These are phyloP conservation scores for Chauna torquata DNA, from an alignment of 2,113 vertebrate species.

Conservation along the genomic window DNA sequence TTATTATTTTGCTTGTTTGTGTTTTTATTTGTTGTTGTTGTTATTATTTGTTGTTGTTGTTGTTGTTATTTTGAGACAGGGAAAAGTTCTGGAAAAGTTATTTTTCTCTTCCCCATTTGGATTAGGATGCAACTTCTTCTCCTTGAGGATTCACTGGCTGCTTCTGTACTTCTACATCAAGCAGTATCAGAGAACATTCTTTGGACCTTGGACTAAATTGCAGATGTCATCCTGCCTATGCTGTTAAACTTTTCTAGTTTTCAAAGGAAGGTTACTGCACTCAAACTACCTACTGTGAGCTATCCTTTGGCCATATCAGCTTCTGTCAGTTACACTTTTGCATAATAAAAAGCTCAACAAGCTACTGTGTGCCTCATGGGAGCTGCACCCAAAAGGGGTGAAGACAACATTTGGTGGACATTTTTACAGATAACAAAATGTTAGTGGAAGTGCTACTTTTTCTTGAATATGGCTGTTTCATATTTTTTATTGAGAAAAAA, in stretches of 20 bases:
- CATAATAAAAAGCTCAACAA: not conserved
- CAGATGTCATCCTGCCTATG: not conserved
- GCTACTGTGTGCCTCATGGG: not conserved
- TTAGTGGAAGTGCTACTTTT: not conserved
- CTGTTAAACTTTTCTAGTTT: not conserved
- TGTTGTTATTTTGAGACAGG: not conserved
- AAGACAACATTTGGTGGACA: not conserved
- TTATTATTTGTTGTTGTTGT: accelerated
- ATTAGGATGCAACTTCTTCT: not conserved
- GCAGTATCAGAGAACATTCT: not conserved
- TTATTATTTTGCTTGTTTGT: no score
- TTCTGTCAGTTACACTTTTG: no score
- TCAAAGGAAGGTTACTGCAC: not conserved
- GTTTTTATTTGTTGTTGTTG: not conserved
- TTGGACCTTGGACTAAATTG: not conserved
- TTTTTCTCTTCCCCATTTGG: not conserved
- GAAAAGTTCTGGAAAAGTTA: not conserved
- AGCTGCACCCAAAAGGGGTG: not conserved
- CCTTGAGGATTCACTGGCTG: not conserved
- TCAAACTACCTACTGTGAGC: not conserved
- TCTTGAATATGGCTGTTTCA: not conserved
- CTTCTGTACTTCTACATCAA: not conserved
- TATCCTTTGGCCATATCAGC: not conserved
- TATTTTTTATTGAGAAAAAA: not conserved
- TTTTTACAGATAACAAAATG: not conserved